Base-by-base conservation (phyloP, 2,113 vertebrate genomes). In the Eptatretus burgeri region DNA sequence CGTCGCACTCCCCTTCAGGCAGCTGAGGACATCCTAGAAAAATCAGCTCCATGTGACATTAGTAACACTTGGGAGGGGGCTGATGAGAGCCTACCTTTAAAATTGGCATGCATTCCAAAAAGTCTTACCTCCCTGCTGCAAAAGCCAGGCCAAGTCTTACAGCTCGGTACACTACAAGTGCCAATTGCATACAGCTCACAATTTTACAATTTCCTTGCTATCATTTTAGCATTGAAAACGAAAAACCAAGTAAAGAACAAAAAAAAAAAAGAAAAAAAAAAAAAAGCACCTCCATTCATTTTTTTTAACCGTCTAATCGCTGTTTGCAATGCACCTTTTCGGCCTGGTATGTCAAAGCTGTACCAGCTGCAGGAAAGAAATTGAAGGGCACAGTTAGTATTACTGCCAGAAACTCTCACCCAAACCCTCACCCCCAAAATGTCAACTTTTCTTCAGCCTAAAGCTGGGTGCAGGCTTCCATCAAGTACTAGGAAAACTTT, bases 361-460 rank as follows among this genome's bases (percentile, higher is more conserved):
- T 94, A 98, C 91, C 95, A 41, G 91, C 91, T 98, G 91, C 94
- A 98, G 91, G 87, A 98, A 86, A 98, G 86, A 98, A 98, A 98
- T 98, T 98, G 93, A 93, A 87, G 93, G 93, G 89, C 85, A 98
- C 86, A 98, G 89, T 98, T 98, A 98, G 91, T 98, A 95, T 86
- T 85, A 84, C 85, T 87, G 85, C 82, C 84, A 88, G 83, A 77
- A 87, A 93, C 91, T 79, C 82, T 80, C 71, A 76, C 72, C 62
- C 49, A 81, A 41, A 41, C 27, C 27, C 27, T 41, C 27, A 41
- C 27, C 27, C 27, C 27, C 27, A 41, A 41, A 41, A 41, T 41
- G 27, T 41, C 27, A 41, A 41, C 27, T 41, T 41, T 41, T 41
- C 27, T 41, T 41, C 27, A 41, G 27, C 27, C 27, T 41, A 41